These are phyloP conservation scores for Rhinogobio ventralis DNA, from an alignment of 2,797 vertebrate species.

Conservation along the genomic window DNA sequence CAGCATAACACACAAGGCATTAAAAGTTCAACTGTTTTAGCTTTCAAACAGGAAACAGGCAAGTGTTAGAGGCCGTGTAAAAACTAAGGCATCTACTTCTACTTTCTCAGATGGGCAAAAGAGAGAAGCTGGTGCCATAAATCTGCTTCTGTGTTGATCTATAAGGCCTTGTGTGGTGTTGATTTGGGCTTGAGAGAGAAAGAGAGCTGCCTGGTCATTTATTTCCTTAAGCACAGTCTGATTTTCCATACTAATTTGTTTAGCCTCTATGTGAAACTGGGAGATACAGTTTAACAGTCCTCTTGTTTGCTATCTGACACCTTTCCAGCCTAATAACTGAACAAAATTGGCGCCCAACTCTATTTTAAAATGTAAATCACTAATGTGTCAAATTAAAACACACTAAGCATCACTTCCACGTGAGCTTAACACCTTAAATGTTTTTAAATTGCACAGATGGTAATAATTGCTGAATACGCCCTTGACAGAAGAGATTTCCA, in stretches of 20 bases:
- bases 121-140: conserved; percentile 25
- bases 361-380: neutral
- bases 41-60: conserved; percentile 37
- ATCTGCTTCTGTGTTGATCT: neutral
- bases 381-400: neutral
- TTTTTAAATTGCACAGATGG: neutral
- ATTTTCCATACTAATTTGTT: conserved; percentile 35
- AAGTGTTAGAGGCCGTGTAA: conserved; percentile 25
- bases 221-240: conserved; percentile 31
- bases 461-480: neutral
- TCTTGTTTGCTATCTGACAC: neutral
- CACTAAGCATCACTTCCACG: neutral
- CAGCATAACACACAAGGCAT: neutral
- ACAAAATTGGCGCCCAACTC: neutral
- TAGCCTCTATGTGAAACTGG: neutral
- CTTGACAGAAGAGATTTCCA: neutral
- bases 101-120: conserved; percentile 22
- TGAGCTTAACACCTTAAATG: neutral
- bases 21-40: neutral
- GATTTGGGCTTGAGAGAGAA: neutral
- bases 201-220: neutral
- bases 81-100: conserved; percentile 30
- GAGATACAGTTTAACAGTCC: conserved; percentile 12
- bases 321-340: neutral
- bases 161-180: neutral